These are phyloP conservation scores for Drosophila orosa DNA, from an alignment of 1,140 invertebrate species.

Conservation along the genomic window DNA sequence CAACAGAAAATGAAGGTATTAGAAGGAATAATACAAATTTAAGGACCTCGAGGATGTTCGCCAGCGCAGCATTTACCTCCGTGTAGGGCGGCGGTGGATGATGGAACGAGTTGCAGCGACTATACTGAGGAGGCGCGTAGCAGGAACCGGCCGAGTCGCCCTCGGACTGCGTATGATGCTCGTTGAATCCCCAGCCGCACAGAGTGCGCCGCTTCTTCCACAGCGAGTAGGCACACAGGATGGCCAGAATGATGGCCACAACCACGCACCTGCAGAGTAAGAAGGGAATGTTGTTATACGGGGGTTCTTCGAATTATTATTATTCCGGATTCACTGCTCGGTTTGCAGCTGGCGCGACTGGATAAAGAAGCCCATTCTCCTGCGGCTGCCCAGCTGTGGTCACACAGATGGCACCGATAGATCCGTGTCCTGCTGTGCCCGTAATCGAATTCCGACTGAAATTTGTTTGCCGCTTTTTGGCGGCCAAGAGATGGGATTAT, in stretches of 20 bases:
- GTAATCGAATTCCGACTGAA: constrained; percentile 73
- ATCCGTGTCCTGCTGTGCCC: constrained; percentile 47
- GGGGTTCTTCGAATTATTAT: not conserved
- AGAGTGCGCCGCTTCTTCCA: constrained; percentile 86
- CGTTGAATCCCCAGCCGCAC: constrained; percentile 85
- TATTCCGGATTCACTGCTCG: constrained; percentile 57
- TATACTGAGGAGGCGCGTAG: constrained; percentile 91
- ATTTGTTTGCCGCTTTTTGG: constrained; percentile 63
- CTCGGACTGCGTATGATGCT: constrained; percentile 86
- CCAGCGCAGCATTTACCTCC: constrained; percentile 86
- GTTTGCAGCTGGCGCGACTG: constrained; percentile 59
- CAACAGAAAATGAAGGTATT: not conserved
- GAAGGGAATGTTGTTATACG: not conserved
- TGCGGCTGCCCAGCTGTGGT: not conserved
- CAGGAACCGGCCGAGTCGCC: constrained; percentile 90
- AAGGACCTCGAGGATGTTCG: not conserved
- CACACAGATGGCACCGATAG: constrained; percentile 9
- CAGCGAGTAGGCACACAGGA: constrained; percentile 88
- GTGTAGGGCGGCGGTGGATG: constrained; percentile 92
- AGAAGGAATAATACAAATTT: not conserved
- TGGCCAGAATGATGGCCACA: constrained; percentile 86
- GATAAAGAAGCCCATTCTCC: constrained; percentile 70
- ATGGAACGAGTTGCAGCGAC: constrained; percentile 91
- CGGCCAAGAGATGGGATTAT: constrained; percentile 76
- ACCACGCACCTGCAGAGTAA: constrained; percentile 86